These are phyloP conservation scores for Cyphomyrmex costatus DNA, from an alignment of 1,140 invertebrate genomes.

Conservation along the genomic window DNA sequence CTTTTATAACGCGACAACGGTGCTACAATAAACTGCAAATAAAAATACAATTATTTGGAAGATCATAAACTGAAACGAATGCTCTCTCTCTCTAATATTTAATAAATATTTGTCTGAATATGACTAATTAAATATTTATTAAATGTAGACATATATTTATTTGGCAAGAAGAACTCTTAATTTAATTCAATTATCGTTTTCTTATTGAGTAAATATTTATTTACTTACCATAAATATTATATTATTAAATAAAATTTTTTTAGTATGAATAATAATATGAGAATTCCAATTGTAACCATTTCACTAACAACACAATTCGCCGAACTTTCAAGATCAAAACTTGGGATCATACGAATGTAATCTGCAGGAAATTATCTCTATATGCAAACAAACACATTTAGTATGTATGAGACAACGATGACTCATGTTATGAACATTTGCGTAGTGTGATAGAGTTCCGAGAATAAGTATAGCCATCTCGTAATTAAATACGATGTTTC, in stretches of 20 bases:
- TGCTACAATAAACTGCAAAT: neutral
- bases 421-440: slow-evolving; percentile 30
- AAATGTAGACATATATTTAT: too few species aligned
- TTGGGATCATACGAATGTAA: neutral
- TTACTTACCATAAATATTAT: too few species aligned
- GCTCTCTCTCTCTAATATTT: too few species aligned
- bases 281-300: neutral
- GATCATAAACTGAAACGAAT: neutral
- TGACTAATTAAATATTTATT: too few species aligned
- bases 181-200: too few species aligned
- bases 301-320: neutral
- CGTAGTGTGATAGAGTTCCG: slow-evolving; percentile 12
- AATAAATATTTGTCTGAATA: too few species aligned
- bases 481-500: slow-evolving; percentile 24
- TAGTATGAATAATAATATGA: too few species aligned
- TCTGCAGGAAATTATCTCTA: slow-evolving; percentile 18
- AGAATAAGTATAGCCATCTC: slow-evolving; percentile 30
- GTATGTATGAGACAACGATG: slow-evolving; percentile 38
- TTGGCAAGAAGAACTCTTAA: too few species aligned
- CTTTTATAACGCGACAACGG: neutral
- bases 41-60: neutral
- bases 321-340: neutral
- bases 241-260: too few species aligned
- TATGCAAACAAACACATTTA: slow-evolving; percentile 32
- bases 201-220: too few species aligned